Evolutionary conservation across 2,888 invertebrate genomes (phyloP).

Genomic region (Cephus pulcher): DNA sequence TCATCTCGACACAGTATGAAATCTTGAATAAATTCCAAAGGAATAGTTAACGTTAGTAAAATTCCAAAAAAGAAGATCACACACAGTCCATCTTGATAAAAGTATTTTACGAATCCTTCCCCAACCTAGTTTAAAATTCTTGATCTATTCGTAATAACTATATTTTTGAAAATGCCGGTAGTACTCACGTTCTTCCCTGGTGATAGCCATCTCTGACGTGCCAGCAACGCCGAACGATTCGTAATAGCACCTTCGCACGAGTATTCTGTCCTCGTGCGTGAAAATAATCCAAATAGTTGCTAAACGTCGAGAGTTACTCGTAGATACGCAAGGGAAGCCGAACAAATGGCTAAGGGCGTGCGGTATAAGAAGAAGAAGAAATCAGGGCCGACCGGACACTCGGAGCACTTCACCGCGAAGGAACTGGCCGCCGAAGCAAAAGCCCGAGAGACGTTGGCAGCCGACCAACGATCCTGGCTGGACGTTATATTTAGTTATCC

Average conservation of each 20-base stretch:
- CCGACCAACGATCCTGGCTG: slow-evolving; percentile 59
- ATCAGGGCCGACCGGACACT: slow-evolving; percentile 11
- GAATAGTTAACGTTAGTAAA: neutral
- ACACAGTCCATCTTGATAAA: neutral
- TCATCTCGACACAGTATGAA: too few species aligned
- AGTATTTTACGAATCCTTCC: neutral
- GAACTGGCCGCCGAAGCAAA: slow-evolving; percentile 31
- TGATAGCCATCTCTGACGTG: slow-evolving; percentile 57
- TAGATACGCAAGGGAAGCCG: neutral
- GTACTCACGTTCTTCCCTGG: slow-evolving; percentile 65
- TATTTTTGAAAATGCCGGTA: neutral
- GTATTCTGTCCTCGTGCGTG: neutral
- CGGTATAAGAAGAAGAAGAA: neutral
- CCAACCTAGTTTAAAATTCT: neutral
- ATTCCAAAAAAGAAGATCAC: neutral
- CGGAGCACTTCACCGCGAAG: slow-evolving; percentile 31
- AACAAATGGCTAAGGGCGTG: neutral
- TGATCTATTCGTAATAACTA: neutral
- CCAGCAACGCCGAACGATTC: neutral
- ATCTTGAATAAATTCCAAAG: neutral
- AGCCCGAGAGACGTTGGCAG: slow-evolving; percentile 48
- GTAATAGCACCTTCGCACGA: neutral
- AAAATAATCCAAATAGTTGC: neutral
- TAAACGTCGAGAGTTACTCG: neutral
- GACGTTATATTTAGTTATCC: slow-evolving; percentile 60